A percentile compares a stretch with the other conserved stretches of the same genome.
Evolutionary conservation across 2,888 invertebrate species (phyloP).

Genomic region (Lottia scabra): DNA sequence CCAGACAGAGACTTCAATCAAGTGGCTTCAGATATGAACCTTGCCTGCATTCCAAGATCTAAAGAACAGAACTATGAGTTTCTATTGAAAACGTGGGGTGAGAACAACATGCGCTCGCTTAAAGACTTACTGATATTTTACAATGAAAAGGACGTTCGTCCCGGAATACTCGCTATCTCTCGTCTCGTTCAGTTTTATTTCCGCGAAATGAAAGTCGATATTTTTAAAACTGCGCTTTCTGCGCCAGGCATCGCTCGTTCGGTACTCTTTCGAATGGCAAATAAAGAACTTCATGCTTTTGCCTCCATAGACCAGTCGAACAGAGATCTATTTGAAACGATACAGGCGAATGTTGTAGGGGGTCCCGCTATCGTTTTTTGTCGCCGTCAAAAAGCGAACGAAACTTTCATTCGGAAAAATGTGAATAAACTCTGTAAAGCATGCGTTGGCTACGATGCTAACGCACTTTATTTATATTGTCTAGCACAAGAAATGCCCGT

Average conservation of each 20-base stretch:
- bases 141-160: conserved; percentile 8
- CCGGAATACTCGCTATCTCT: conserved; percentile 7
- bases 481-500: conserved; percentile 23
- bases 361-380: conserved; percentile 23
- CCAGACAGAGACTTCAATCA: too few species aligned
- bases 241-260: background rate
- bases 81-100: too few species aligned
- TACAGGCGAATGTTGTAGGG: conserved; percentile 12
- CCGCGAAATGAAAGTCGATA: conserved; percentile 4
- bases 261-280: background rate
- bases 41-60: too few species aligned
- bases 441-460: conserved; percentile 26
- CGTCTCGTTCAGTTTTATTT: conserved; percentile 11
- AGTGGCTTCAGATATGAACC: too few species aligned
- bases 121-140: conserved; percentile 4
- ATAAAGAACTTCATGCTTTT: background rate
- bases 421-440: background rate
- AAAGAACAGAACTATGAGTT: too few species aligned
- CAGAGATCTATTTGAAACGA: too few species aligned
- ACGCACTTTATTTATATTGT: conserved; percentile 24
- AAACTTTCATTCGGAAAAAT: conserved; percentile 4
- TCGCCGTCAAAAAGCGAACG: conserved; percentile 20
- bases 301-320: conserved; percentile 1
- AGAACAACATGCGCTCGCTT: background rate
- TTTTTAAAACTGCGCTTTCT: conserved; percentile 3